Conservation (phyloP, 2,888 invertebrate species). For the Drosophila fulvimacula region DNA sequence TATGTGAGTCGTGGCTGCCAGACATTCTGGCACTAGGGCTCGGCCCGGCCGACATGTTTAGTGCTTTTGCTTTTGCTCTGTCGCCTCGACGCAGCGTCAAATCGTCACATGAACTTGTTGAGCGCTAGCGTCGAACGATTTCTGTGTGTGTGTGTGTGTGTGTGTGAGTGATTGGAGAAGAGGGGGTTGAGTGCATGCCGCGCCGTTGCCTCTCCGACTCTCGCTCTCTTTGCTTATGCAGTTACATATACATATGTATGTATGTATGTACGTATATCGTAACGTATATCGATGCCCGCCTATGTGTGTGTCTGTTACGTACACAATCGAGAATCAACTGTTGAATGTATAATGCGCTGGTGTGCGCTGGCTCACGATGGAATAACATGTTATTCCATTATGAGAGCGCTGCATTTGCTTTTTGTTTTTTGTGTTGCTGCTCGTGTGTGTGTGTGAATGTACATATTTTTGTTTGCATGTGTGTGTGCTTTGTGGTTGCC, state of each 20-base stretch:
- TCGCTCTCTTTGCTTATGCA: conserved; percentile 34
- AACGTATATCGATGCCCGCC: too few relatives aligned
- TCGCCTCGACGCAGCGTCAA: conserved; percentile 52
- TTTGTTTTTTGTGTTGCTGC: conserved; percentile 5
- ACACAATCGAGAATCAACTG: conserved; percentile 68
- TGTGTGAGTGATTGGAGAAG: background rate
- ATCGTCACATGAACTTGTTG: conserved; percentile 67
- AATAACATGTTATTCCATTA: conserved; percentile 43
- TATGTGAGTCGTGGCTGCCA: conserved; percentile 74
- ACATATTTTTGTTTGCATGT: too few relatives aligned
- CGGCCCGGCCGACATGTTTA: conserved; percentile 54
- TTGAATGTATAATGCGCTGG: conserved; percentile 71
- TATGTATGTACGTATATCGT: conserved; percentile 5
- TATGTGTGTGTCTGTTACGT: conserved; percentile 25
- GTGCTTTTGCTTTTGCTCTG: conserved; percentile 52
- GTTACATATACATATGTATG: background rate
- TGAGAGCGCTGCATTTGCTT: conserved; percentile 71
- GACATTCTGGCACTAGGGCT: conserved; percentile 83
- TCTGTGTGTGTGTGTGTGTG: conserved; percentile 3
- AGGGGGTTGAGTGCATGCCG: conserved; percentile 27
- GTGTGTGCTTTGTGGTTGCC: conserved; percentile 22
- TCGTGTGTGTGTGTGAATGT: background rate
- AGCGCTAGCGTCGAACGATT: conserved; percentile 49
- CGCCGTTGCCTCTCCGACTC: conserved; percentile 29
- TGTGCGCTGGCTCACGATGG: conserved; percentile 49